A percentile compares a stretch with the other conserved stretches of the same genome.
Conservation (phyloP, 2,888 invertebrate species). For the Eulithis prunata region DNA sequence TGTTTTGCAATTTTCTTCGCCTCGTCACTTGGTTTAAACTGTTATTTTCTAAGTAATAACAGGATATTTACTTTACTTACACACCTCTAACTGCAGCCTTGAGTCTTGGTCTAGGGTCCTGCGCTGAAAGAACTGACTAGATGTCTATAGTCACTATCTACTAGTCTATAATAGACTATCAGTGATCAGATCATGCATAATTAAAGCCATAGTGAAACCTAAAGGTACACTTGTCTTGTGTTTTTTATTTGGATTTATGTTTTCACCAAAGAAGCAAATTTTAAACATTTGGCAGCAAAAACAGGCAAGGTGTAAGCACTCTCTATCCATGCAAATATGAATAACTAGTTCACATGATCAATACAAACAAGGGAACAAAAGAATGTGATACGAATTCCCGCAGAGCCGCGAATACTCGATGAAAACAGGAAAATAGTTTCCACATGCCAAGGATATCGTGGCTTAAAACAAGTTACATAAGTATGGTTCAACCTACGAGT, state of each 20-base stretch:
- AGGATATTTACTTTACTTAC: constrained; percentile 1
- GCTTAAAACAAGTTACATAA: constrained; percentile 39
- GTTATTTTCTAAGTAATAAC: constrained; percentile 8
- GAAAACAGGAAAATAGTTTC: constrained; percentile 37
- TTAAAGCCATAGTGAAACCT: too few species aligned
- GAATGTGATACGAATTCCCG: constrained; percentile 22
- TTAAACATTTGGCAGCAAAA: neutral
- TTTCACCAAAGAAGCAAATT: too few species aligned
- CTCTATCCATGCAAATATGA: neutral
- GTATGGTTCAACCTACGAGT: constrained; percentile 22
- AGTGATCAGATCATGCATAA: too few species aligned
- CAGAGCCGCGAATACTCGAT: constrained; percentile 25
- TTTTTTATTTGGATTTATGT: too few species aligned
- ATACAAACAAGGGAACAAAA: constrained; percentile 16
- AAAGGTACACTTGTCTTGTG: too few species aligned
- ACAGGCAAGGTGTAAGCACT: too few species aligned
- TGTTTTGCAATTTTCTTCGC: constrained; percentile 24
- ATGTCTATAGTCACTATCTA: too few species aligned
- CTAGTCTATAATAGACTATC: too few species aligned
- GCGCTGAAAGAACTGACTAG: neutral
- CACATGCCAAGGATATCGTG: constrained; percentile 35
- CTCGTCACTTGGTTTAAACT: constrained; percentile 10
- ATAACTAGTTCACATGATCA: constrained; percentile 16
- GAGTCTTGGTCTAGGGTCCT: neutral
- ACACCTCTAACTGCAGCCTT: neutral